Percentiles rank a stretch among this genome's conserved stretches.
These are phyloP conservation scores for Arremon aurantiirostris DNA, from an alignment of 2,797 vertebrate species.

Conservation along the genomic window DNA sequence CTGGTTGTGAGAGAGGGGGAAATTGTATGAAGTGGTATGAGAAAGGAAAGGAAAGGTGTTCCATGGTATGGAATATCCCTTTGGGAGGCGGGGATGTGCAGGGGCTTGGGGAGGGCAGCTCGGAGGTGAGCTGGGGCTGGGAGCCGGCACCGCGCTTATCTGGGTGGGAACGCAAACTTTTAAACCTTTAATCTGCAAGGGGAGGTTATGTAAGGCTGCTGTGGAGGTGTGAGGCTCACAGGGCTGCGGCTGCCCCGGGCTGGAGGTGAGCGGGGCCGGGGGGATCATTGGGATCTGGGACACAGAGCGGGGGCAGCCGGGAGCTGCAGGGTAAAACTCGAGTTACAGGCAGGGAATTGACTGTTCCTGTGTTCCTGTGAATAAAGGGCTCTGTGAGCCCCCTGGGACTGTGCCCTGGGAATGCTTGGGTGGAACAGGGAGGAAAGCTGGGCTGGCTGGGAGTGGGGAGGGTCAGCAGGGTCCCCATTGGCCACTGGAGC, in stretches of 20 bases:
- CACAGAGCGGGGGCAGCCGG: neutral
- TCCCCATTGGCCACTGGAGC: rapidly evolving
- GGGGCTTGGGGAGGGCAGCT: rapidly evolving
- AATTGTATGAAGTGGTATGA: neutral
- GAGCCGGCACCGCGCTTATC: neutral
- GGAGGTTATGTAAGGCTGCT: neutral
- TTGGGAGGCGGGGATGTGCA: neutral
- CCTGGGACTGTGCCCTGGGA: neutral
- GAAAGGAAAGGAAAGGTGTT: neutral
- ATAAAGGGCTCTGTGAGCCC: rapidly evolving
- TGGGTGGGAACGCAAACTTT: neutral
- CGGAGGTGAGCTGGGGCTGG: neutral
- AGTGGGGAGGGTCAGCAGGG: rapidly evolving
- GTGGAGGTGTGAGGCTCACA: neutral
- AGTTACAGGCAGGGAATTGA: rapidly evolving
- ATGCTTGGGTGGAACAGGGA: neutral
- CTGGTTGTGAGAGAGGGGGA: neutral
- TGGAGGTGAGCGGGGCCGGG: neutral
- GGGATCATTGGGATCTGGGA: neutral
- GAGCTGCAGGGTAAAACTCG: neutral
- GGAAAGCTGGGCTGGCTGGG: neutral
- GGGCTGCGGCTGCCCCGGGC: too few species aligned
- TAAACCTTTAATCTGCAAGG: neutral
- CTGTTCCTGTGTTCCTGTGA: neutral
- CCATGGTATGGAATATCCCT: neutral